Conservation (phyloP, 2,888 invertebrate species). For the Venusia cambrica region DNA sequence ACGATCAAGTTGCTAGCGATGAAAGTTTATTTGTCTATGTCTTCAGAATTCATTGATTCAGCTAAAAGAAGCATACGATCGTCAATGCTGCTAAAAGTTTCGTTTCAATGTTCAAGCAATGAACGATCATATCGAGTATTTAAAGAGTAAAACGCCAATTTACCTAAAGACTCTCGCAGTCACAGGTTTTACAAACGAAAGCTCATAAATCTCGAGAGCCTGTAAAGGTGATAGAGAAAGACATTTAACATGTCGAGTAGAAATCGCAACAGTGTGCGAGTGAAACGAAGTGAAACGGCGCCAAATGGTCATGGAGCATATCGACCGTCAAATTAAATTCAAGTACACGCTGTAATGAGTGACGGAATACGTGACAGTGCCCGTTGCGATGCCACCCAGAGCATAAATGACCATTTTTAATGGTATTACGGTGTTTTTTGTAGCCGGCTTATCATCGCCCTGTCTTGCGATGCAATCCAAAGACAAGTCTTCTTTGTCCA, state of each 20-base stretch:
- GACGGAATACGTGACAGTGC: conserved; percentile 30
- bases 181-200: conserved; percentile 18
- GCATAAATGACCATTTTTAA: conserved; percentile 22
- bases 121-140: too few species aligned
- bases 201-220: conserved; percentile 23
- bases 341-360: conserved; percentile 55
- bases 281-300: conserved; percentile 69
- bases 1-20: too few species aligned
- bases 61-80: too few species aligned
- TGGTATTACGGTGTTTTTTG: conserved; percentile 10
- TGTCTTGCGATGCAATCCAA: too few species aligned
- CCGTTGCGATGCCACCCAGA: conserved; percentile 28
- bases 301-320: conserved; percentile 65
- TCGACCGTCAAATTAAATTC: conserved; percentile 71
- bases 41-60: too few species aligned
- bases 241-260: conserved; percentile 52
- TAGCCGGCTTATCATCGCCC: too few species aligned
- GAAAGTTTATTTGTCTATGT: too few species aligned
- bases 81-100: too few species aligned
- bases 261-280: conserved; percentile 57
- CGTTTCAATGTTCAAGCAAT: too few species aligned
- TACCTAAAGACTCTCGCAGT: conserved; percentile 9
- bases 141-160: conserved; percentile 10
- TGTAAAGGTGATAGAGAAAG: conserved; percentile 51
- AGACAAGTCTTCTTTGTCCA: too few species aligned